Evolutionary conservation across 2,797 vertebrate species (phyloP).

Genomic region (Sphaeramia orbicularis): DNA sequence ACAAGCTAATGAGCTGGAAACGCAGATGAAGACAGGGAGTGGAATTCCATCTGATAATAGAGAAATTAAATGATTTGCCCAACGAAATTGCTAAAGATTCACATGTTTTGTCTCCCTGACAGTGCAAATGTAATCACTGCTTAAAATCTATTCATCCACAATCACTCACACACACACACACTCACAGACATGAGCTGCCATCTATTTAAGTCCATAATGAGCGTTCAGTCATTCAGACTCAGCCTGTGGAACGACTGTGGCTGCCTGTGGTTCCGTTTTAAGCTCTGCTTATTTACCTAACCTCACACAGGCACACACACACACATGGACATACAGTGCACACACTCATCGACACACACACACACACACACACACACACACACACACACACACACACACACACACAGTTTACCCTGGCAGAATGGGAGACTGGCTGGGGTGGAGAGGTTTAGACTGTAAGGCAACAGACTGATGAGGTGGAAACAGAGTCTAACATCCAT

Average conservation of each 20-base stretch:
- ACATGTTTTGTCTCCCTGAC: slow-evolving; percentile 67
- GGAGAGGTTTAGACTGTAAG: slow-evolving; percentile 75
- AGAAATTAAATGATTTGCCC: slow-evolving; percentile 52
- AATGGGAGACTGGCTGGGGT: slow-evolving; percentile 65
- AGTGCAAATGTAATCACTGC: slow-evolving; percentile 63
- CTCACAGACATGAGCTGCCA: slow-evolving; percentile 64
- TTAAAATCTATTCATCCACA: slow-evolving; percentile 64
- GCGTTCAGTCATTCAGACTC: slow-evolving; percentile 79
- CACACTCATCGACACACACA: slow-evolving; percentile 7
- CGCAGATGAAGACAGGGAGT: slow-evolving; percentile 39
- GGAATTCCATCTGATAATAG: slow-evolving; percentile 57
- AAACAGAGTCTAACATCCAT: slow-evolving; percentile 80
- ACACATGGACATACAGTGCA: slow-evolving; percentile 14
- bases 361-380: slow-evolving; percentile 25
- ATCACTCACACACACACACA: slow-evolving; percentile 33
- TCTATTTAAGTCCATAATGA: slow-evolving; percentile 85
- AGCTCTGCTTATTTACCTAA: slow-evolving; percentile 85
- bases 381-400: slow-evolving; percentile 30
- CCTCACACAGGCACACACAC: slow-evolving; percentile 71
- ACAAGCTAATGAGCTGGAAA: slow-evolving; percentile 51
- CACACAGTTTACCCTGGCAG: slow-evolving; percentile 77
- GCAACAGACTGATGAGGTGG: slow-evolving; percentile 80
- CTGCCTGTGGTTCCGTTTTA: slow-evolving; percentile 83
- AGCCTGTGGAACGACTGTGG: slow-evolving; percentile 79
- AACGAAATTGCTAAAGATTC: slow-evolving; percentile 55